Percentiles rank a stretch among this genome's conserved stretches.
These are phyloP conservation scores for Cydia pomonella DNA, from an alignment of 1,140 invertebrate genomes.

Conservation along the genomic window DNA sequence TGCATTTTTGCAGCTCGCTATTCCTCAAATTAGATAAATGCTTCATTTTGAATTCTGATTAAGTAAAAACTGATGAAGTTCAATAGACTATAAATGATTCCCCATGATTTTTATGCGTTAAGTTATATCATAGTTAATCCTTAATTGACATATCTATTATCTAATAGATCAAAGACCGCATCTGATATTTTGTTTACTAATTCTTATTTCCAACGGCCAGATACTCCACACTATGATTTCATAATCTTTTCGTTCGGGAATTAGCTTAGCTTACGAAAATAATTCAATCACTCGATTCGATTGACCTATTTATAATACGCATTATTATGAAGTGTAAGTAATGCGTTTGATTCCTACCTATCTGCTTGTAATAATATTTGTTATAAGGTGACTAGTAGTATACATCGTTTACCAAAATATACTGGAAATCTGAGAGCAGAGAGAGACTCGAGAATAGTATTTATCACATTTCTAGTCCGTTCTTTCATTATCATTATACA, in stretches of 20 bases:
- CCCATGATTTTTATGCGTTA: no score
- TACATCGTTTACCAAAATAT: background rate
- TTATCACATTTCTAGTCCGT: no score
- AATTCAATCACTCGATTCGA: slow-evolving; percentile 10
- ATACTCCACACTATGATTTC: background rate
- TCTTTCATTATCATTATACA: no score
- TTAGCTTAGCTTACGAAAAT: slow-evolving; percentile 19
- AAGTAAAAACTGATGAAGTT: no score
- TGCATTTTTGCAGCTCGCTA: no score
- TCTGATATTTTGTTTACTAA: background rate
- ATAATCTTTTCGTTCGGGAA: background rate
- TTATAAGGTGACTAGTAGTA: background rate
- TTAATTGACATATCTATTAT: no score
- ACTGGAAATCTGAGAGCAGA: background rate
- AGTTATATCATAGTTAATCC: no score
- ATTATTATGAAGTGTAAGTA: slow-evolving; percentile 11
- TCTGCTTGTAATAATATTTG: background rate
- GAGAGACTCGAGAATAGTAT: no score
- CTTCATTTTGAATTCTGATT: no score
- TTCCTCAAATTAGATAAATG: no score
- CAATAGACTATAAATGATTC: no score
- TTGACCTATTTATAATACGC: background rate
- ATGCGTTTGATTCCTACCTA: background rate
- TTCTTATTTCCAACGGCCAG: background rate
- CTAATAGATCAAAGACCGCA: background rate